Conservation (phyloP, 2,797 vertebrate species). For the Alca torda region DNA sequence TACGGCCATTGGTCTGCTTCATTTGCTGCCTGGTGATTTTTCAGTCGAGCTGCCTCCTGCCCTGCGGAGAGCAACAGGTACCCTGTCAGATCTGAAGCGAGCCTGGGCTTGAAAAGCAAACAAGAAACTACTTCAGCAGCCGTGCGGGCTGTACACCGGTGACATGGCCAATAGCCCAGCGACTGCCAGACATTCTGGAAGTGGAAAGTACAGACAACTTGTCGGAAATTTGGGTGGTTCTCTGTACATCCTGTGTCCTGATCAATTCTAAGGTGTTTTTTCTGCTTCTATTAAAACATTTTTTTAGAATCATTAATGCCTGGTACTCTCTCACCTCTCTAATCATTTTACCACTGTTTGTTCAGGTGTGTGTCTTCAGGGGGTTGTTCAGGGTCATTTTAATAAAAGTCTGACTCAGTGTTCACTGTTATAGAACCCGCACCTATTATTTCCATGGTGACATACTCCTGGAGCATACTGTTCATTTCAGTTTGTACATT, state of each 20-base stretch:
- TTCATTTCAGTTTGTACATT: neutral
- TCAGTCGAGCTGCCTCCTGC: neutral
- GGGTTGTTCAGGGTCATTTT: neutral
- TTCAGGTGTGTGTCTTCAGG: neutral
- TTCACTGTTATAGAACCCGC: neutral
- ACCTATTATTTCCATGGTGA: neutral
- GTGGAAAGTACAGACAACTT: neutral
- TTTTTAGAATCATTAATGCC: neutral
- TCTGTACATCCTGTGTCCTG: neutral
- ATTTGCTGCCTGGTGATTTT: neutral
- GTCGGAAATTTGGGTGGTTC: neutral
- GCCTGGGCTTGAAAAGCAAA: neutral
- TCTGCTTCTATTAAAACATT: neutral
- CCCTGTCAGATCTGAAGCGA: neutral
- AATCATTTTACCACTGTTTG: neutral
- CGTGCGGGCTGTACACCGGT: fast-evolving
- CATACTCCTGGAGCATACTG: neutral
- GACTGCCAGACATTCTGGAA: neutral
- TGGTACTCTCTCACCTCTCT: neutral
- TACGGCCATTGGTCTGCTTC: fast-evolving
- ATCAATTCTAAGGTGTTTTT: neutral
- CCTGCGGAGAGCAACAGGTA: neutral
- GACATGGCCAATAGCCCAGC: neutral
- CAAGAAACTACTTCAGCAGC: neutral
- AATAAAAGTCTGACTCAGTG: neutral